Base-by-base conservation (phyloP, 1,140 invertebrate species). In the Tenebrio molitor region DNA sequence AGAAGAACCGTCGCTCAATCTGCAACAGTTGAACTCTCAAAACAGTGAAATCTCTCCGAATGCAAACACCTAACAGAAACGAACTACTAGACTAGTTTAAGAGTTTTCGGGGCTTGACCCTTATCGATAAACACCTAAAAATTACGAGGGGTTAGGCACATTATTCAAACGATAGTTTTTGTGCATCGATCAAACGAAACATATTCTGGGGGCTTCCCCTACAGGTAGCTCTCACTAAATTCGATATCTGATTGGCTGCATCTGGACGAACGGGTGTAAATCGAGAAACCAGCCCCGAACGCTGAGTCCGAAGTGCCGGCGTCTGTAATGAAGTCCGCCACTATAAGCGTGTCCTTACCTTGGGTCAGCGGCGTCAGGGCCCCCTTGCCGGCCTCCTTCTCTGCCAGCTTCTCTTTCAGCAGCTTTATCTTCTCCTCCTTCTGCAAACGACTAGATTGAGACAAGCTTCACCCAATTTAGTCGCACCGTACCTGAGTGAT, bases 401-500 rank as follows among this genome's bases (percentile, higher is more conserved):
- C 93, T 7, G 91, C 89, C 21, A 97, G 83, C 69, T 92, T 91
- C 78, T 93, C 89, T 77, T 94, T 92, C 72, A 96, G 83, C 44
- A 91, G 84, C 34, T 91, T 90, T 41, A 97, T 95, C 78, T 93
- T 93, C 77, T 96, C 94, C 84, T 96, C 94, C 87, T 96, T 96
- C 94, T 96, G 85, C 1, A 71, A 75, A 15, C 1, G 2, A 29
- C 10, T 14, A 14, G n/a, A 42, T 10, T 1, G 53, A 15, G 19
- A 15, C 17, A 73, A 36, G 12, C 1, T 19, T 21, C 17, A 29
- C 15, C 8, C 33, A n/a, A 16, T 66, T 29, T 72, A 4, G 34
- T n/a, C n/a, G 25, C 10, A 65, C 73, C 81, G 86, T 83, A 97
- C 97, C 88, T 92, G 91, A 76, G 94, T 90, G 80, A 99, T 98